Percentiles rank a stretch among this genome's conserved stretches.
Evolutionary conservation across 1,140 invertebrate species (phyloP).

Genomic region (Triops cancriformis): DNA sequence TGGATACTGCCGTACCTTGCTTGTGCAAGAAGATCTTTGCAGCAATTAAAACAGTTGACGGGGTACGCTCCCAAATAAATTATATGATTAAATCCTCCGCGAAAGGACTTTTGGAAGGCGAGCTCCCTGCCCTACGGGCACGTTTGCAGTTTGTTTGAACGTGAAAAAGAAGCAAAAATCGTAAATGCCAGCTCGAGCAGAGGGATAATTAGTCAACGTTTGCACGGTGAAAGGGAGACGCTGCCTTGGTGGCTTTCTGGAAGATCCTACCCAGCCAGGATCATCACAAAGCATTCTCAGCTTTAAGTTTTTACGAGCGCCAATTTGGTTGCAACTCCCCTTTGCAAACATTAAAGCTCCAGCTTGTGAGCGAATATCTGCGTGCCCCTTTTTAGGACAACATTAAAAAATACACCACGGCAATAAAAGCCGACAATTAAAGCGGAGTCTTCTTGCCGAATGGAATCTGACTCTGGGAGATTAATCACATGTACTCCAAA

Average conservation of each 20-base stretch:
- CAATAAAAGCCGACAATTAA: not conserved
- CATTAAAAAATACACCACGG: not conserved
- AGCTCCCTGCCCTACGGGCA: not conserved
- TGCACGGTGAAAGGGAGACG: conserved; percentile 1
- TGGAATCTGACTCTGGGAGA: not conserved
- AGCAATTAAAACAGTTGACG: not conserved
- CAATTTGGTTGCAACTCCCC: conserved; percentile 12
- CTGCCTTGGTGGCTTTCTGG: not conserved
- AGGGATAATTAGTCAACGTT: conserved; percentile 10
- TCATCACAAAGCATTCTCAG: not conserved
- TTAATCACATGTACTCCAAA: not conserved
- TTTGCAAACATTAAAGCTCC: not conserved
- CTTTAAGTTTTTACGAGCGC: not conserved
- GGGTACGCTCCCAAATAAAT: too few relatives aligned
- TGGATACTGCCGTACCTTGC: not conserved
- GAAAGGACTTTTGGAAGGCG: not conserved
- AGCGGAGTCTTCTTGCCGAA: not conserved
- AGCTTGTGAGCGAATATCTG: not conserved
- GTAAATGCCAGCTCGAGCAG: conserved; percentile 9
- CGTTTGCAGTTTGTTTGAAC: not conserved
- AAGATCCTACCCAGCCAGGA: not conserved
- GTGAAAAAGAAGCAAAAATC: not conserved
- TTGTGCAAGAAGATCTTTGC: not conserved
- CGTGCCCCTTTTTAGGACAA: not conserved
- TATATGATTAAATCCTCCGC: too few relatives aligned